These are phyloP conservation scores for human (Homo sapiens) DNA, from an alignment of 2,113 vertebrate species.

Conservation along the genomic window GRCh38 chr12:21895001-21895500, in stretches of 20 bases:
- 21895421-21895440: neutral
- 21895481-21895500: neutral
- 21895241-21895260: conserved; percentile 34
- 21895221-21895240: neutral
- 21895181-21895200: neutral
- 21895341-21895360: conserved; percentile 9
- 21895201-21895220: neutral
- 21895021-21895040: neutral
- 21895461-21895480: conserved; percentile 29
- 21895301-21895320: conserved; percentile 98
- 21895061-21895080: neutral
- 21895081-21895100: neutral
- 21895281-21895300: conserved; percentile 97
- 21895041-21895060: neutral
- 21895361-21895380: conserved; percentile 35
- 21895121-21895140: neutral
- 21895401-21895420: neutral
- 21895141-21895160: neutral
- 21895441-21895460: neutral
- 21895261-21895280: conserved; percentile 90
- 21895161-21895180: neutral
- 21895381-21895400: conserved; percentile 2
- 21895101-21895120: neutral
- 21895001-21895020: neutral
- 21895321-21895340: conserved; percentile 76